phyloP scores from a whole-genome alignment of 2,113 vertebrate genomes.

The Anhinga rufa region DNA sequence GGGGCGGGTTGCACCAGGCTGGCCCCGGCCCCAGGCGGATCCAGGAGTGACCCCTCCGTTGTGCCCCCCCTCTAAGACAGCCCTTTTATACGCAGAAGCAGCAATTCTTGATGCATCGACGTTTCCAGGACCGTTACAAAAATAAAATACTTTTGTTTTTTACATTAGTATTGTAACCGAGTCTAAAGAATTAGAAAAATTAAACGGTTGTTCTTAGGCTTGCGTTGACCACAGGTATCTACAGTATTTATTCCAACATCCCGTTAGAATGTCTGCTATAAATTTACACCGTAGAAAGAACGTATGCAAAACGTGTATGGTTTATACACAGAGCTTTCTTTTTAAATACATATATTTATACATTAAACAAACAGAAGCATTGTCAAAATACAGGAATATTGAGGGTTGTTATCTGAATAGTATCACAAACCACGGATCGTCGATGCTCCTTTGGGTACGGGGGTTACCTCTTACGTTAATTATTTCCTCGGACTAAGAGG shows the following conservation, averaged over 20 bases:
- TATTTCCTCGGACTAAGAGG: neutral
- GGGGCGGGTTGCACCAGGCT: neutral
- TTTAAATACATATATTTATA: neutral
- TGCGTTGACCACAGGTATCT: neutral
- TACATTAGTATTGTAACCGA: neutral
- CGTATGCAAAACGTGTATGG: neutral
- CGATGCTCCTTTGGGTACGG: fast-evolving
- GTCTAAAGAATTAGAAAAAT: conserved; percentile 6
- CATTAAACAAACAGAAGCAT: neutral
- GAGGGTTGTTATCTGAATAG: fast-evolving
- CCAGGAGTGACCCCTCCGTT: neutral
- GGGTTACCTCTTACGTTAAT: neutral
- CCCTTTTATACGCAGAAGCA: neutral
- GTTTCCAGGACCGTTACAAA: conserved; percentile 16
- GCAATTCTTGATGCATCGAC: neutral
- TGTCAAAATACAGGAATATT: fast-evolving
- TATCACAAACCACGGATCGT: fast-evolving
- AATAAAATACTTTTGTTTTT: conserved; percentile 44
- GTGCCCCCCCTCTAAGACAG: neutral
- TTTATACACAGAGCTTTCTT: neutral
- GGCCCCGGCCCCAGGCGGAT: neutral
- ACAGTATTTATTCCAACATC: neutral
- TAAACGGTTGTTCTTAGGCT: neutral
- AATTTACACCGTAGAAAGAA: neutral
- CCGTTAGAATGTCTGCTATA: neutral